phyloP scores from a whole-genome alignment of 2,888 invertebrate species.

The Melipona beecheii region DNA sequence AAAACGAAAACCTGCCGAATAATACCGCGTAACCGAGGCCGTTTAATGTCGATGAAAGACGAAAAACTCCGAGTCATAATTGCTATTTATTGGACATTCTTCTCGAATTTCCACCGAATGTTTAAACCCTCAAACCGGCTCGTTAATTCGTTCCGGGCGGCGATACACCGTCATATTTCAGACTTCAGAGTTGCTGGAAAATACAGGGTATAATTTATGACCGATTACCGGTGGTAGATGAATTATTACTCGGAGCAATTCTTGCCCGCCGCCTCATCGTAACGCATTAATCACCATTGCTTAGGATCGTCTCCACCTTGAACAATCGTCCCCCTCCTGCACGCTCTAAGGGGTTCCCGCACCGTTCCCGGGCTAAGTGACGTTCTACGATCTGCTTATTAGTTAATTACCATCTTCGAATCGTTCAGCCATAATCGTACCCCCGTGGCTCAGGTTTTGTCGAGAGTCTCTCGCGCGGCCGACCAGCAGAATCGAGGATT shows the following conservation, averaged over 20 bases:
- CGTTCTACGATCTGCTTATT: conserved; percentile 59
- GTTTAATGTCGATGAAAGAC: neutral
- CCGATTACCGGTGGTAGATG: conserved; percentile 33
- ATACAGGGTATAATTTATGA: conserved; percentile 36
- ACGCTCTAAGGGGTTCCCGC: too few species aligned
- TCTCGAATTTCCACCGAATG: neutral
- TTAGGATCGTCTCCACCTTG: conserved; percentile 40
- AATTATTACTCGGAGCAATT: conserved; percentile 46
- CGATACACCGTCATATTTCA: conserved; percentile 3
- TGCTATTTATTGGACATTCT: neutral
- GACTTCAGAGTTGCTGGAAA: conserved; percentile 15
- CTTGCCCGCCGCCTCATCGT: conserved; percentile 43
- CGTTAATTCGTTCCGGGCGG: neutral
- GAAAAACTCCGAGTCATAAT: neutral
- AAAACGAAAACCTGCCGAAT: neutral
- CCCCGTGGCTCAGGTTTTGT: conserved; percentile 33
- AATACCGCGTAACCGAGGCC: neutral
- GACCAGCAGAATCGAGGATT: conserved; percentile 38
- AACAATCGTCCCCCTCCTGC: conserved; percentile 46
- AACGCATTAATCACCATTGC: conserved; percentile 65
- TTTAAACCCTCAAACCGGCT: neutral
- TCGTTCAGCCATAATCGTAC: conserved; percentile 54
- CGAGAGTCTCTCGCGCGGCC: conserved; percentile 24
- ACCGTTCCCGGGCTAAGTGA: conserved; percentile 13
- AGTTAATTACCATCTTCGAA: conserved; percentile 68